Evolutionary conservation across 2,797 vertebrate species (phyloP).

Genomic region (Anomalospiza imberbis): DNA sequence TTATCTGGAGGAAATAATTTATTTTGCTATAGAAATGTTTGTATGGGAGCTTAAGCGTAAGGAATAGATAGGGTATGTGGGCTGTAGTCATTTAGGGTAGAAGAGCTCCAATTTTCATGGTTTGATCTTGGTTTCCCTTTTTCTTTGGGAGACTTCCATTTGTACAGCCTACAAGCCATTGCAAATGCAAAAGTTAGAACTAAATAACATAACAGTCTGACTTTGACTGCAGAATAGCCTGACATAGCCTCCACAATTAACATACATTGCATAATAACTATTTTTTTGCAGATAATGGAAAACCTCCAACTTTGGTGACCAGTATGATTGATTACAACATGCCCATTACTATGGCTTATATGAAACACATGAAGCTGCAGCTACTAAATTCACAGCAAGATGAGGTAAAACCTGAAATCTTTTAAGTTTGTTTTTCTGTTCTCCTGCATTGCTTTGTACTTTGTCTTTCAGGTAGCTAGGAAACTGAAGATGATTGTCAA

Average conservation of each 20-base stretch:
- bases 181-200: neutral
- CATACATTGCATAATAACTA: neutral
- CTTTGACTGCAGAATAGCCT: neutral
- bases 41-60: neutral
- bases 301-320: slow-evolving; percentile 82
- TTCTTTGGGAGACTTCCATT: neutral
- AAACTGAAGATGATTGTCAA: neutral
- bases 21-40: slow-evolving; percentile 28
- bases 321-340: slow-evolving; percentile 87
- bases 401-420: slow-evolving; percentile 72
- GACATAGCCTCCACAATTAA: neutral
- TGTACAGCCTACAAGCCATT: neutral
- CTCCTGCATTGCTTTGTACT: neutral
- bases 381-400: slow-evolving; percentile 82
- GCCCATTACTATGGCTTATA: slow-evolving; percentile 87
- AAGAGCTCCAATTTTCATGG: neutral
- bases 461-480: neutral
- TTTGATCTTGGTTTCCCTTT: neutral
- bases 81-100: neutral
- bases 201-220: neutral
- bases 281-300: slow-evolving; percentile 81
- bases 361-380: slow-evolving; percentile 86
- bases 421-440: neutral
- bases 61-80: neutral
- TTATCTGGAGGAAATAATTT: slow-evolving; percentile 21